A percentile compares a stretch with the other conserved stretches of the same genome.
These are phyloP conservation scores for Novumbra hubbsi DNA, from an alignment of 2,797 vertebrate species.

Conservation along the genomic window DNA sequence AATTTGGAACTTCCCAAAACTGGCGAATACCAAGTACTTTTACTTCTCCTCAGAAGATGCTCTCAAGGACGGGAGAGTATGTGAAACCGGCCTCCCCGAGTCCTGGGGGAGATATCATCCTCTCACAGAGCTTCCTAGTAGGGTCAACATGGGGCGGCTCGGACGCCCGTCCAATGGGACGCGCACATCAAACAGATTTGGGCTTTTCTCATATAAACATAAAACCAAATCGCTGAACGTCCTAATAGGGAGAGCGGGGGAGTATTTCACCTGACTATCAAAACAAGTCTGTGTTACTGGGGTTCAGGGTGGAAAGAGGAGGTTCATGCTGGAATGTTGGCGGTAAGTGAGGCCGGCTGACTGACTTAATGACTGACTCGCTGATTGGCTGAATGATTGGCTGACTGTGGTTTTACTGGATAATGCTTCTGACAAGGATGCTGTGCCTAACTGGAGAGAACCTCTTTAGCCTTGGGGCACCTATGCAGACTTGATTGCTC, in stretches of 20 bases:
- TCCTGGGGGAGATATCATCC: neutral
- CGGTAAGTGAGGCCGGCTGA: constrained; percentile 18
- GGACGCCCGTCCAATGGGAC: neutral
- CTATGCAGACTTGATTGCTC: too few species aligned
- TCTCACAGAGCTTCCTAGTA: neutral
- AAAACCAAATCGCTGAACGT: constrained; percentile 39
- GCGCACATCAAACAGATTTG: neutral
- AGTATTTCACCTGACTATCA: constrained; percentile 31
- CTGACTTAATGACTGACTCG: neutral
- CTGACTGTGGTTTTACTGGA: constrained; percentile 40
- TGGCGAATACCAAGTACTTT: too few species aligned
- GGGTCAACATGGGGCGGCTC: neutral
- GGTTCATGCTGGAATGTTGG: constrained; percentile 49
- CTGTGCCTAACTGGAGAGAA: constrained; percentile 29
- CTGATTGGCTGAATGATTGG: neutral
- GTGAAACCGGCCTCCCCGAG: neutral
- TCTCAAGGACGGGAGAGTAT: neutral
- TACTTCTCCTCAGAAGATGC: too few species aligned
- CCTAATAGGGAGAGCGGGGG: constrained; percentile 39
- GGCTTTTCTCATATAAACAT: neutral
- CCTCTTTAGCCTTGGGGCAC: constrained; percentile 20
- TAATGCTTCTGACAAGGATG: constrained; percentile 42
- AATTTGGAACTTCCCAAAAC: too few species aligned
- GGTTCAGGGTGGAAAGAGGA: constrained; percentile 28
- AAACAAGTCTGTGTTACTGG: constrained; percentile 39